Evolutionary conservation across 2,888 invertebrate species (phyloP).

Genomic region (Gari tellinella): DNA sequence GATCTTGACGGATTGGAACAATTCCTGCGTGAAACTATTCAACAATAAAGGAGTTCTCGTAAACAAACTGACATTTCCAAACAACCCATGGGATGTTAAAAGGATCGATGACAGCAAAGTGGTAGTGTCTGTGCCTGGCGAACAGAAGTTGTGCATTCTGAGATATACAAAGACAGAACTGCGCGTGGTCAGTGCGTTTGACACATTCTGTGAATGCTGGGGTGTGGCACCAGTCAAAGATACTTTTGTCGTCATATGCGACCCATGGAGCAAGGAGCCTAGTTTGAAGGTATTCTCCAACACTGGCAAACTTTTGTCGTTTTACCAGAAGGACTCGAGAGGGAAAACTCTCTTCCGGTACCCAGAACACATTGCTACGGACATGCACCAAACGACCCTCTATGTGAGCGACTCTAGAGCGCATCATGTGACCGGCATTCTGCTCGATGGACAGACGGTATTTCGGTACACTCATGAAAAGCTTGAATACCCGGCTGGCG

Average conservation of each 20-base stretch:
- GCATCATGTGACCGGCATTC: conserved; percentile 32
- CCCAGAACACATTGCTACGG: conserved; percentile 51
- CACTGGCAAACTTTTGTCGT: conserved; percentile 35
- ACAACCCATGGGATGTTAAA: conserved; percentile 58
- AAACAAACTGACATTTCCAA: conserved; percentile 32
- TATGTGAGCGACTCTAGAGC: conserved; percentile 43
- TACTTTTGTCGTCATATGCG: conserved; percentile 49
- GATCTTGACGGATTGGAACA: conserved; percentile 58
- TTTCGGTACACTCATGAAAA: conserved; percentile 50
- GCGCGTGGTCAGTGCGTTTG: conserved; percentile 29
- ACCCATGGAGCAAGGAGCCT: conserved; percentile 54
- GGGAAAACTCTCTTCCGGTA: conserved; percentile 39
- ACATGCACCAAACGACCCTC: conserved; percentile 24
- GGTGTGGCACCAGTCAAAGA: conserved; percentile 39
- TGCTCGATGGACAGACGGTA: conserved; percentile 30
- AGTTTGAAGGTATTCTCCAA: conserved; percentile 41
- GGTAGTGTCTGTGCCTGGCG: conserved; percentile 50
- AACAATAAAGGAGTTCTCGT: conserved; percentile 38
- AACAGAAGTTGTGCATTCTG: conserved; percentile 39
- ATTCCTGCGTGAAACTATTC: conserved; percentile 53
- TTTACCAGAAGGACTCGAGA: conserved; percentile 45
- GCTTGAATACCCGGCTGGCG: conserved; percentile 37
- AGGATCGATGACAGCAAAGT: conserved; percentile 40
- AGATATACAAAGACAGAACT: conserved; percentile 32
- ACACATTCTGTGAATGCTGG: conserved; percentile 56